These are phyloP conservation scores for Galeopsomyia nigrocyanea DNA, from an alignment of 2,888 invertebrate species.

Conservation along the genomic window DNA sequence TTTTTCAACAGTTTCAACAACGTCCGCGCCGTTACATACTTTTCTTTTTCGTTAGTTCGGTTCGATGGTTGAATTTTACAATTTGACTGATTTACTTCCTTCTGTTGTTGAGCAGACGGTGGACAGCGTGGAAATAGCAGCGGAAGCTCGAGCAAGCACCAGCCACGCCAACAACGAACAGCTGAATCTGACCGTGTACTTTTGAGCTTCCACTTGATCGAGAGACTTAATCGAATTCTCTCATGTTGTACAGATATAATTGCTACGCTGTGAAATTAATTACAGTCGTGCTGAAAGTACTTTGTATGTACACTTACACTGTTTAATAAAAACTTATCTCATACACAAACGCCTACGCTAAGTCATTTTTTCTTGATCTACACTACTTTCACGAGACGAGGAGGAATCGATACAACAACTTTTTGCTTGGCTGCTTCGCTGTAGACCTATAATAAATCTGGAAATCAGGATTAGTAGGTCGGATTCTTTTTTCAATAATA, in stretches of 20 bases:
- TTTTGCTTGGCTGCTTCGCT: not conserved
- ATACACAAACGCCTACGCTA: too few relatives aligned
- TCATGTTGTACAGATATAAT: conserved; percentile 34
- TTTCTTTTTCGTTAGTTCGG: not conserved
- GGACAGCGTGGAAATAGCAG: conserved; percentile 70
- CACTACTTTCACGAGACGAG: too few relatives aligned
- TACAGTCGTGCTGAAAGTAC: conserved; percentile 17
- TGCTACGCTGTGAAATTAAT: not conserved
- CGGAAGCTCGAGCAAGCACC: conserved; percentile 66
- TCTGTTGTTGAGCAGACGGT: conserved; percentile 66
- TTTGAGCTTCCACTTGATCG: conserved; percentile 68
- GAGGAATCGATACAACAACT: too few relatives aligned
- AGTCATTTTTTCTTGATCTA: too few relatives aligned
- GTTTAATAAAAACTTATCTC: conserved; percentile 30
- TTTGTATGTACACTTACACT: conserved; percentile 33
- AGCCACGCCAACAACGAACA: conserved; percentile 70
- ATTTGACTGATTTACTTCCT: not conserved
- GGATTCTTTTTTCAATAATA: not conserved
- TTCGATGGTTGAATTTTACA: too few relatives aligned
- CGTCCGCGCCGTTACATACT: too few relatives aligned
- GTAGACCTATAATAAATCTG: not conserved
- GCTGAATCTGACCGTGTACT: conserved; percentile 81
- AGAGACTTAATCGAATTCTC: conserved; percentile 13
- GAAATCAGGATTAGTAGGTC: conserved; percentile 4
- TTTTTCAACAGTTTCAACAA: too few relatives aligned